Evolutionary conservation across 2,888 invertebrate genomes (phyloP).

Genomic region (Dione juno): DNA sequence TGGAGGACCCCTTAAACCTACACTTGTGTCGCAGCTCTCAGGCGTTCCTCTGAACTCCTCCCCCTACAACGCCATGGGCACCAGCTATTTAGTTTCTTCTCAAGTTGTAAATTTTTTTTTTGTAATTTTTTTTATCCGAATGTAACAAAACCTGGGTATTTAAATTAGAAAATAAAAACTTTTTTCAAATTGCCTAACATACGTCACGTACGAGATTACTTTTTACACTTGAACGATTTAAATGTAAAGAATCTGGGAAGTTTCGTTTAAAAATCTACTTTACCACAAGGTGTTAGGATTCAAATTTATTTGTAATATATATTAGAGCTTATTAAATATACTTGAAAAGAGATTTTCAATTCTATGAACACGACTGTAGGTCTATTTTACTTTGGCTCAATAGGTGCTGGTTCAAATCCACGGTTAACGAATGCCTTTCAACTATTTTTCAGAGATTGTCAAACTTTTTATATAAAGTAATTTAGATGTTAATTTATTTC

Average conservation of each 20-base stretch:
- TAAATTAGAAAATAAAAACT: background rate
- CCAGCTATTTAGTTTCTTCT: no score
- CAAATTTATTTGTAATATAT: slow-evolving; percentile 2
- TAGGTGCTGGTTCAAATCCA: slow-evolving; percentile 44
- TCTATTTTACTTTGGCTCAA: slow-evolving; percentile 5
- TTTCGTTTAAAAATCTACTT: slow-evolving; percentile 12
- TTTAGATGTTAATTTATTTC: background rate
- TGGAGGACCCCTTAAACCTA: no score
- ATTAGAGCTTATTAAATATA: slow-evolving; percentile 28
- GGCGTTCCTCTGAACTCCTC: no score
- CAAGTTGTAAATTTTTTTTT: no score
- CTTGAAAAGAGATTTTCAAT: slow-evolving; percentile 13
- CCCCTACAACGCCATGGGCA: no score
- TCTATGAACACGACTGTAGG: background rate
- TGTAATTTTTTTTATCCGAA: background rate
- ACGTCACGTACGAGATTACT: slow-evolving; percentile 27
- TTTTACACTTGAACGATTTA: slow-evolving; percentile 28
- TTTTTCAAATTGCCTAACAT: slow-evolving; percentile 9
- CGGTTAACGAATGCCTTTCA: slow-evolving; percentile 48
- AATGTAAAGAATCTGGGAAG: slow-evolving; percentile 25
- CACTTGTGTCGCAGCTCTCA: no score
- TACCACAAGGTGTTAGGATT: slow-evolving; percentile 5
- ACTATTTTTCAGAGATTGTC: slow-evolving; percentile 43
- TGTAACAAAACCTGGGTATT: background rate
- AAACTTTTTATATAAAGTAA: slow-evolving; percentile 35